Conservation (phyloP, 2,113 vertebrate genomes). For the Gymnarchus niloticus region DNA sequence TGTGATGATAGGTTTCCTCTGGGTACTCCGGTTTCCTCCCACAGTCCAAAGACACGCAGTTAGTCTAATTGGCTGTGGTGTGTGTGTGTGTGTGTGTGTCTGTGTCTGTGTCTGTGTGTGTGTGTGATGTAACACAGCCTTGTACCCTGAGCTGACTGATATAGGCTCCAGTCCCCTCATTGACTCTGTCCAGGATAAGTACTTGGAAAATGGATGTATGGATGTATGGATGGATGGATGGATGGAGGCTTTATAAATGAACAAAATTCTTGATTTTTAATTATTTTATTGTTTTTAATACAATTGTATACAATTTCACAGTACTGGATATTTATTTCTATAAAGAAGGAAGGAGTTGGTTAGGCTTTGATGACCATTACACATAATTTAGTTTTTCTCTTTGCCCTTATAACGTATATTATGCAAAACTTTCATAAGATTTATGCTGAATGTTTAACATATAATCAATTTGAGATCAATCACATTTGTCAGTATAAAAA, state of each 20-base stretch:
- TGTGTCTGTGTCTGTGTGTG: neutral
- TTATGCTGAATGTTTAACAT: neutral
- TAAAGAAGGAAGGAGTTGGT: neutral
- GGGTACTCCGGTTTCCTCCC: neutral
- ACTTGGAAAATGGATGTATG: no score
- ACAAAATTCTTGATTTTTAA: neutral
- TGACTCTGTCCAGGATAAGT: no score
- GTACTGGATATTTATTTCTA: neutral
- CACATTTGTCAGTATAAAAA: neutral
- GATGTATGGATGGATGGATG: no score
- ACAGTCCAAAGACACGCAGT: no score
- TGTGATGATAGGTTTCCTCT: neutral
- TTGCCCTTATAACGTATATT: neutral
- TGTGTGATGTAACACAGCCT: no score
- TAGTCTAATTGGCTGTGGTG: neutral
- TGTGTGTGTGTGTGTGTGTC: neutral
- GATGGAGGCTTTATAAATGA: no score
- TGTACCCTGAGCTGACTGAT: neutral
- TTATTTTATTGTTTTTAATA: neutral
- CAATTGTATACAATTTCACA: neutral
- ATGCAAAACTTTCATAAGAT: neutral
- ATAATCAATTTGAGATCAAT: neutral
- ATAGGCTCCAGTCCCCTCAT: no score
- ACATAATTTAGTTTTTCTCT: neutral
- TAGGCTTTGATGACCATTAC: neutral